Conservation (phyloP, 2,888 invertebrate genomes). For the Notodromas monacha region DNA sequence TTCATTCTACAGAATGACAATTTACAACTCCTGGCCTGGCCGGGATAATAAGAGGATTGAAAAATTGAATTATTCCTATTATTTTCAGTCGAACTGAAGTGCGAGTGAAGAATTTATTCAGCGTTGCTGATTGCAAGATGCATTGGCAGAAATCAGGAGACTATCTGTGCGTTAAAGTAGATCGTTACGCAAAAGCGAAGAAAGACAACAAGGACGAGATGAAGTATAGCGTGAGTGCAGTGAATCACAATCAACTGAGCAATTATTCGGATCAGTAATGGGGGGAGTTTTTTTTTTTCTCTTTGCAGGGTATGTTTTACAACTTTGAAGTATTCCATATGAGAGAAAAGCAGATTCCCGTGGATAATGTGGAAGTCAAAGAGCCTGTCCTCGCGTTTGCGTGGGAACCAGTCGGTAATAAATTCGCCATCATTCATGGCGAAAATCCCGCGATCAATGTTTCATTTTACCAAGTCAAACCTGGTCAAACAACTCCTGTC, state of each 20-base stretch:
- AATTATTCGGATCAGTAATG: slow-evolving; percentile 5
- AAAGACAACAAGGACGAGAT: slow-evolving; percentile 59
- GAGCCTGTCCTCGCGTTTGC: slow-evolving; percentile 73
- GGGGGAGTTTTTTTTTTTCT: slow-evolving; percentile 10
- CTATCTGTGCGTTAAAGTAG: slow-evolving; percentile 81
- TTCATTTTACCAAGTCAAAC: slow-evolving; percentile 67
- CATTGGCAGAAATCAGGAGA: slow-evolving; percentile 98
- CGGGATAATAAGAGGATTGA: no score
- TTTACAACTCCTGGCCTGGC: no score
- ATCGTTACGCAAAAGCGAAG: slow-evolving; percentile 55
- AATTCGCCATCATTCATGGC: slow-evolving; percentile 86
- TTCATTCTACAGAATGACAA: no score
- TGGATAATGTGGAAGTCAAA: slow-evolving; percentile 85
- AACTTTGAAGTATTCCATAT: slow-evolving; percentile 98
- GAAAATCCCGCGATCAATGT: slow-evolving; percentile 48
- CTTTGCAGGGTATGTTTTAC: slow-evolving; percentile 49
- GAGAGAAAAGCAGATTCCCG: slow-evolving; percentile 84
- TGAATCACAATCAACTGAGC: slow-evolving; percentile 2
- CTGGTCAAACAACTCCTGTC: slow-evolving; percentile 57
- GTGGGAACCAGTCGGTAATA: slow-evolving; percentile 88
- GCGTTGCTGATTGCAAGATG: slow-evolving; percentile 87
- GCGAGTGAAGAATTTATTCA: slow-evolving; percentile 79
- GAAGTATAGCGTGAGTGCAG: slow-evolving; percentile 39
- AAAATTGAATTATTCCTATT: no score
- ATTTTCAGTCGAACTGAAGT: slow-evolving; percentile 32